Percentiles rank a stretch among this genome's conserved stretches.
phyloP scores from a whole-genome alignment of 2,797 vertebrate species.

The Poecilia gillii region DNA sequence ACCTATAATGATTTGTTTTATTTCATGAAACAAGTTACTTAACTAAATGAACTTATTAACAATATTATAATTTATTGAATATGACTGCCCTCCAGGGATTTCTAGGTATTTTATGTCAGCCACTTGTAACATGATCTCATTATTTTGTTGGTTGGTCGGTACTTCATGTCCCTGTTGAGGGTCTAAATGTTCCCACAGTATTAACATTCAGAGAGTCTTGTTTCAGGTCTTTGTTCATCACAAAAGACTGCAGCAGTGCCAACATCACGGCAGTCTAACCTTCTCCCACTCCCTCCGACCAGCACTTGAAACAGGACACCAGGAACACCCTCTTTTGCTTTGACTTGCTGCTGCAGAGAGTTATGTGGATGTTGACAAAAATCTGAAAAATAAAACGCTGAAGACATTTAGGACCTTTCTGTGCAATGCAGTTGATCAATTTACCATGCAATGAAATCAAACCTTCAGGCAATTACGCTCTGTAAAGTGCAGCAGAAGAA shows the following conservation, averaged over 20 bases:
- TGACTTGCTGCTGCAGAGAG: neutral
- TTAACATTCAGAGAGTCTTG: neutral
- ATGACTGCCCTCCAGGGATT: neutral
- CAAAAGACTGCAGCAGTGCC: neutral
- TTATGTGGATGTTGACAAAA: neutral
- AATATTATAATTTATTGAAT: neutral
- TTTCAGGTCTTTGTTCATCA: neutral
- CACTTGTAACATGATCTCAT: neutral
- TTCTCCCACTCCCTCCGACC: neutral
- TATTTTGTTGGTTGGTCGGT: neutral
- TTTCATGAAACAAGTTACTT: neutral
- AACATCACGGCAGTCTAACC: neutral
- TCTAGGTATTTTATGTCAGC: neutral
- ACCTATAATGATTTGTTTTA: neutral
- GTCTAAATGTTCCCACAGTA: neutral
- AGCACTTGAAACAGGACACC: neutral
- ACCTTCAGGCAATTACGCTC: constrained; percentile 13
- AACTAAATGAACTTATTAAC: neutral
- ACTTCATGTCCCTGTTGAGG: neutral
- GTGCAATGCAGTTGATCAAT: constrained; percentile 15
- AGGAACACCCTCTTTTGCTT: neutral
- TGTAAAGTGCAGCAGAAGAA: neutral
- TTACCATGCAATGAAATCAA: constrained; percentile 17
- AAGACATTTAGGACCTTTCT: neutral
- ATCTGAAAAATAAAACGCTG: neutral